Percentiles rank a stretch among this genome's conserved stretches.
Conservation (phyloP, 2,888 invertebrate genomes). For the Agonopterix heracliana region DNA sequence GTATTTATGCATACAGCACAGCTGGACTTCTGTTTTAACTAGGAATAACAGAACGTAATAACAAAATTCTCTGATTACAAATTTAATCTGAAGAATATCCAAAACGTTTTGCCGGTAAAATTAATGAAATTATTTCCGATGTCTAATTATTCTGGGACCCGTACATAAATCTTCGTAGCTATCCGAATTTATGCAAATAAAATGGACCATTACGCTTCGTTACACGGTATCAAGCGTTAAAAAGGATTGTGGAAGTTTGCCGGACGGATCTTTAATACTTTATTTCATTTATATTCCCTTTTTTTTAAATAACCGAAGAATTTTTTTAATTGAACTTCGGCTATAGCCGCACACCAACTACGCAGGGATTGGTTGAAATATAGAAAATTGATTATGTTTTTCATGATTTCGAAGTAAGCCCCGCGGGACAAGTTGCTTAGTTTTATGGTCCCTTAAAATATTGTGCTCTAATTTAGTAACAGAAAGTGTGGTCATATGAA, state of each 20-base stretch:
- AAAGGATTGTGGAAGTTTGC: conserved; percentile 52
- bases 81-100: conserved; percentile 7
- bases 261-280: conserved; percentile 41
- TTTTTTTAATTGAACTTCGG: not conserved
- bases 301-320: not conserved
- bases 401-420: no score
- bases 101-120: conserved; percentile 12
- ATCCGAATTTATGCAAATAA: conserved; percentile 69
- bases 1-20: no score
- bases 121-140: conserved; percentile 27
- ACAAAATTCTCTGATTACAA: not conserved
- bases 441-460: no score
- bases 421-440: no score
- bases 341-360: no score
- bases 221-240: conserved; percentile 55
- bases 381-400: no score
- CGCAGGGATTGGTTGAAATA: no score
- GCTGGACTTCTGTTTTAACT: no score
- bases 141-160: conserved; percentile 44
- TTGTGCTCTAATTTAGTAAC: no score
- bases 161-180: conserved; percentile 46
- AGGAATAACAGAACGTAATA: no score
- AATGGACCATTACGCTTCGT: conserved; percentile 65
- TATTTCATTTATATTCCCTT: conserved; percentile 34
- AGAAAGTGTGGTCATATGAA: no score